Evolutionary conservation across 2,113 vertebrate genomes (phyloP).

Genomic region (Candoia aspera): DNA sequence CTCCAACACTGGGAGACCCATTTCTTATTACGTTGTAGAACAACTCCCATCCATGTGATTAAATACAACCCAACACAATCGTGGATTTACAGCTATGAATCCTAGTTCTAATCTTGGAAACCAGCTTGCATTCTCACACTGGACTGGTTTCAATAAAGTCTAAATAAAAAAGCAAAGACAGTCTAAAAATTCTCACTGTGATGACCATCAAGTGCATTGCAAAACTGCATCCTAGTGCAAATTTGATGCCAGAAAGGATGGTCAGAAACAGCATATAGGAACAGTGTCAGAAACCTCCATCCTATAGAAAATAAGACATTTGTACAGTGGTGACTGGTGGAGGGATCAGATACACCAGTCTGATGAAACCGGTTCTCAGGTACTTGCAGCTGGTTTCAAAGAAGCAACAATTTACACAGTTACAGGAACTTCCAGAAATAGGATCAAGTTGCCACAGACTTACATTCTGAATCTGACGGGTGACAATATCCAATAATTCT

Average conservation of each 20-base stretch:
- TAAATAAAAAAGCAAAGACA: not conserved
- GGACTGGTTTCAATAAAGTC: not conserved
- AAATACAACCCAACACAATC: not conserved
- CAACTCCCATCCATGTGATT: not conserved
- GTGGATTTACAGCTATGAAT: not conserved
- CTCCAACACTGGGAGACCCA: no score
- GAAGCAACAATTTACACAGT: not conserved
- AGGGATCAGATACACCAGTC: not conserved
- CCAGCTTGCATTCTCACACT: not conserved
- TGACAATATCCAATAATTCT: not conserved
- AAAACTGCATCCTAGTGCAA: not conserved
- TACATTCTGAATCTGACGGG: not conserved
- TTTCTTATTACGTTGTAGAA: not conserved
- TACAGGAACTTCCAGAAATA: not conserved
- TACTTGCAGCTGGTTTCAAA: not conserved
- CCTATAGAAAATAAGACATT: not conserved
- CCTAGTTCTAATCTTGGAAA: not conserved
- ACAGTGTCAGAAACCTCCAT: not conserved
- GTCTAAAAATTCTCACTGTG: not conserved
- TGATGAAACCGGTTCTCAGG: not conserved
- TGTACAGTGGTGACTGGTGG: not conserved
- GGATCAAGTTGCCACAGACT: not conserved
- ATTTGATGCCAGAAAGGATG: not conserved
- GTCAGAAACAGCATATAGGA: not conserved
- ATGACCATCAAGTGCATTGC: not conserved